Conservation (phyloP, 1,140 invertebrate species). For the Acromyrmex heyeri region DNA sequence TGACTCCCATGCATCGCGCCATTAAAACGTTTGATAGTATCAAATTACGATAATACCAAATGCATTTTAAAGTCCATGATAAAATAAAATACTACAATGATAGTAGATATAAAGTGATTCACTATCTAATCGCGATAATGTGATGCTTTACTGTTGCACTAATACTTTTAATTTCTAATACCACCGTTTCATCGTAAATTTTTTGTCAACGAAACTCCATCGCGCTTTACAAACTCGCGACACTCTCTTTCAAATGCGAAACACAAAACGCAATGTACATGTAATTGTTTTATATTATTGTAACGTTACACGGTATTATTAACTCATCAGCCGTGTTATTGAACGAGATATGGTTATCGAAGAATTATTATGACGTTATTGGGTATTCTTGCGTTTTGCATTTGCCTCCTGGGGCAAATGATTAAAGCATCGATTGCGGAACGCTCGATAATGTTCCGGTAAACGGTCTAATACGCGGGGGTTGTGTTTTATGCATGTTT, state of each 20-base stretch:
- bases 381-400: constrained; percentile 12
- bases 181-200: not conserved
- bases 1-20: not conserved
- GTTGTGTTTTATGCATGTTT: constrained; percentile 28
- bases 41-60: not conserved
- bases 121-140: not conserved
- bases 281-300: constrained; percentile 8
- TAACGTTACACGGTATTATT: not conserved
- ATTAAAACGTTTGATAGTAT: constrained; percentile 13
- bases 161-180: not conserved
- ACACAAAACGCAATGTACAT: not conserved
- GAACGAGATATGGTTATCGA: not conserved
- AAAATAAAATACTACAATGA: constrained; percentile 28
- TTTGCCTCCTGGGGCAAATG: not conserved
- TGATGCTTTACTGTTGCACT: not conserved
- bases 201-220: not conserved
- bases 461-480: constrained; percentile 8
- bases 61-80: not conserved
- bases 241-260: not conserved
- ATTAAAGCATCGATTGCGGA: constrained; percentile 19
- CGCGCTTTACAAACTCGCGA: not conserved
- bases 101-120: constrained; percentile 10
- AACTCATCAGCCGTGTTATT: not conserved
- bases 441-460: not conserved
- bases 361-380: constrained; percentile 31